phyloP scores from a whole-genome alignment of 2,888 invertebrate genomes.

The Caprella mutica region DNA sequence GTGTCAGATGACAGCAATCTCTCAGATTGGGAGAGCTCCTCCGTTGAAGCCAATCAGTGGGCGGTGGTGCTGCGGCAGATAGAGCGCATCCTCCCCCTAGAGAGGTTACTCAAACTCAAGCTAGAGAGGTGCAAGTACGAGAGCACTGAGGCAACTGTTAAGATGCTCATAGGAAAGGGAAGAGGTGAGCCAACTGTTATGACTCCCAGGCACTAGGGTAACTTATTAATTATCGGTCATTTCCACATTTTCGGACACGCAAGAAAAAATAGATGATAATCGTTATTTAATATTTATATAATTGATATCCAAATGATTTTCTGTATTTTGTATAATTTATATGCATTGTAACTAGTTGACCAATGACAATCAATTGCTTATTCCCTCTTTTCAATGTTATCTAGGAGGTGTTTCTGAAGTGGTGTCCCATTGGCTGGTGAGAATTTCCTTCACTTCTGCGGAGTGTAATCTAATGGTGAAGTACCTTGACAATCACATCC shows the following conservation, averaged over 20 bases:
- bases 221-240: too few relatives aligned
- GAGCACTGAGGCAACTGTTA: constrained; percentile 16
- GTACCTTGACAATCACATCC: constrained; percentile 3
- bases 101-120: constrained; percentile 49
- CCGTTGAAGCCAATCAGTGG: constrained; percentile 77
- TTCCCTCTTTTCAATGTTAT: background rate
- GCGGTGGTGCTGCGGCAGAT: constrained; percentile 72
- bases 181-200: constrained; percentile 28
- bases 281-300: too few relatives aligned
- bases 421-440: constrained; percentile 8
- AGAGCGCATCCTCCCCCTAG: constrained; percentile 72
- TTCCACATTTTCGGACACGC: too few relatives aligned
- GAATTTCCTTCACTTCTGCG: background rate
- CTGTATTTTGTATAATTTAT: too few relatives aligned
- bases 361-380: too few relatives aligned
- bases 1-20: too few relatives aligned
- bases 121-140: background rate
- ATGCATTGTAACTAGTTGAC: too few relatives aligned
- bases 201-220: too few relatives aligned
- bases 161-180: constrained; percentile 24
- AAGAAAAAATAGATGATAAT: too few relatives aligned
- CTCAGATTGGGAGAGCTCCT: constrained; percentile 65
- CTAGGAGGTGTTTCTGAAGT: background rate
- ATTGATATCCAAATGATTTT: too few relatives aligned
- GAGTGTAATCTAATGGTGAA: too few relatives aligned